Base-by-base conservation (phyloP, 2,888 invertebrate genomes). In the Hypena proboscidalis region DNA sequence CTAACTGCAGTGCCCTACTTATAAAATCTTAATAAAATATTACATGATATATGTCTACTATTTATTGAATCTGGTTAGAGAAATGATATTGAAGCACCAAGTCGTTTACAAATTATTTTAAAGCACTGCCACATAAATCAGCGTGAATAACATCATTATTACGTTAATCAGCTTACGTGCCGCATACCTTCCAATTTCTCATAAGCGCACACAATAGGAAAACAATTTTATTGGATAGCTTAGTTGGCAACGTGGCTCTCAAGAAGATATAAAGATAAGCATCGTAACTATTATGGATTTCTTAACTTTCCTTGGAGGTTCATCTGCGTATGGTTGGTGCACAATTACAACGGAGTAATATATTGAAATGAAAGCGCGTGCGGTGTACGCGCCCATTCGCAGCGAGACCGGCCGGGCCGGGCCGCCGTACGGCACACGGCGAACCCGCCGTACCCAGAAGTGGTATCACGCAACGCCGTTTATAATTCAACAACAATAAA, bases 401-500 rank as follows among this genome's bases (percentile, higher is more conserved):
- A 39, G 49, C 34, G 49, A 61, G 48, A 53, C 53, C 39, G 57
- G 52, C 52, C 48, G 26, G 15, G 22, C 17, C 22, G 30, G n/a
- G n/a, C n/a, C n/a, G n/a, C n/a, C n/a, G n/a, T n/a, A n/a, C n/a
- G n/a, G n/a, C n/a, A n/a, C n/a, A n/a, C n/a, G n/a, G n/a, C n/a
- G n/a, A n/a, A n/a, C n/a, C n/a, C n/a, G n/a, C n/a, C 31, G 52
- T 57, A 49, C 55, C 61, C 67, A 59, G 67, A 53, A 69, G 67
- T 69, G 55, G 63, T 83, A 84, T 80, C 80, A 80, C 80, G 80
- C 80, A 76, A 83, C 80, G 84, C 77, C 81, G 85, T 85, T 85
- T 88, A 86, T 89, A 89, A 89, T 89, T 85, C 87, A 86, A 83
- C 88, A 88, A 90, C 89, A 90, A 90, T 90, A 90, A 88, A 85